These are phyloP conservation scores for Tachycineta bicolor DNA, from an alignment of 2,113 vertebrate species.

Conservation along the genomic window DNA sequence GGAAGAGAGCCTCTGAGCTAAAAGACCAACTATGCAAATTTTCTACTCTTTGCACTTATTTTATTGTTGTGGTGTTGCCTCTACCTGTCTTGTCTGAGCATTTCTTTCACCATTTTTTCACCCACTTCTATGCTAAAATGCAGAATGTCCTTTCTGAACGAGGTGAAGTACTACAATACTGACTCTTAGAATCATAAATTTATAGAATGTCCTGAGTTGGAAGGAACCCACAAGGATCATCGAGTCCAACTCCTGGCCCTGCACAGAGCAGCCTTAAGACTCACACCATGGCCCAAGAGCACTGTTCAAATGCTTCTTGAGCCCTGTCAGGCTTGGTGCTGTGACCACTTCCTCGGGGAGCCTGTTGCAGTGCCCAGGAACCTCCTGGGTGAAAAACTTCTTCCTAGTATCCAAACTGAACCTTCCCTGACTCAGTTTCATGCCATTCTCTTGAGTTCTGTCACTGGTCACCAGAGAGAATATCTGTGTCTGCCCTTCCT, in stretches of 20 bases:
- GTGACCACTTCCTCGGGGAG: not conserved
- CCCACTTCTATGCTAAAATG: not conserved
- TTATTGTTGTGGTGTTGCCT: not conserved
- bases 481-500: not conserved
- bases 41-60: not conserved
- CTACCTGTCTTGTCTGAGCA: not conserved
- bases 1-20: not conserved
- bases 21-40: not conserved
- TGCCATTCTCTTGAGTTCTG: not conserved
- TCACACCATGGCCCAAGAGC: not conserved
- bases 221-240: not conserved
- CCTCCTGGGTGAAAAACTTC: not conserved
- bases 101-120: not conserved
- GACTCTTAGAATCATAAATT: not conserved
- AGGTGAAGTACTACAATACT: not conserved
- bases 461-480: no score
- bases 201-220: not conserved
- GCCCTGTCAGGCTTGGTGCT: not conserved
- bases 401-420: not conserved
- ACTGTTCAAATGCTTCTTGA: not conserved
- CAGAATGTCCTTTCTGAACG: not conserved
- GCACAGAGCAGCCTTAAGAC: not conserved
- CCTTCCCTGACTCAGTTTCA: not conserved
- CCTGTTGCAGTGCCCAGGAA: rapidly evolving
- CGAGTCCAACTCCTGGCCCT: rapidly evolving